These are phyloP conservation scores for Thecophora atra DNA, from an alignment of 2,888 invertebrate genomes.

Conservation along the genomic window DNA sequence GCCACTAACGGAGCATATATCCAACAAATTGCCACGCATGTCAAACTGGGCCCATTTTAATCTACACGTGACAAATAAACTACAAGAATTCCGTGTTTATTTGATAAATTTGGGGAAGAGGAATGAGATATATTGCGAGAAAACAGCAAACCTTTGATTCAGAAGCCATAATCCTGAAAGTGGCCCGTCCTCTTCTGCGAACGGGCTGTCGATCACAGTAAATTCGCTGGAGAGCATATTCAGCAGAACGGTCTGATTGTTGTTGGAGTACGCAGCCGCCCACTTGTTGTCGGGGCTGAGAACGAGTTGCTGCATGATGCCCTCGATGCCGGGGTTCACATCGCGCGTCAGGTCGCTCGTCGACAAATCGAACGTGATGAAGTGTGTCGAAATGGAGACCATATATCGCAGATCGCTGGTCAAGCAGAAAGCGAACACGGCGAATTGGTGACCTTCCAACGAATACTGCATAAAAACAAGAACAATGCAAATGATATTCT, in stretches of 20 bases:
- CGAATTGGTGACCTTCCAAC: conserved; percentile 97
- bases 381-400: conserved; percentile 94
- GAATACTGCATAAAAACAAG: conserved; percentile 76
- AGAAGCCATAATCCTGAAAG: conserved; percentile 75
- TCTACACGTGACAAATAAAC: conserved; percentile 80
- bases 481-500: not conserved
- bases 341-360: conserved; percentile 95
- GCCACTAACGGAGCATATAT: conserved; percentile 70
- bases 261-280: conserved; percentile 95
- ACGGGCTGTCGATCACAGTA: conserved; percentile 84
- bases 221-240: conserved; percentile 96
- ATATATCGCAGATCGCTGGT: conserved; percentile 92
- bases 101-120: not conserved
- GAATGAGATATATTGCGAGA: too few species aligned
- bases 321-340: conserved; percentile 91
- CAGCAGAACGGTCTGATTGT: conserved; percentile 91
- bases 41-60: conserved; percentile 80
- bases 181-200: conserved; percentile 71
- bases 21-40: conserved; percentile 78
- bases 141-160: conserved; percentile 69
- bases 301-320: conserved; percentile 94
- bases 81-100: conserved; percentile 38
- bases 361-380: conserved; percentile 96
- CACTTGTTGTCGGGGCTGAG: conserved; percentile 95
- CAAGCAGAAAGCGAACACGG: conserved; percentile 90